These are phyloP conservation scores for Papilio elwesi DNA, from an alignment of 2,888 invertebrate genomes.

Conservation along the genomic window DNA sequence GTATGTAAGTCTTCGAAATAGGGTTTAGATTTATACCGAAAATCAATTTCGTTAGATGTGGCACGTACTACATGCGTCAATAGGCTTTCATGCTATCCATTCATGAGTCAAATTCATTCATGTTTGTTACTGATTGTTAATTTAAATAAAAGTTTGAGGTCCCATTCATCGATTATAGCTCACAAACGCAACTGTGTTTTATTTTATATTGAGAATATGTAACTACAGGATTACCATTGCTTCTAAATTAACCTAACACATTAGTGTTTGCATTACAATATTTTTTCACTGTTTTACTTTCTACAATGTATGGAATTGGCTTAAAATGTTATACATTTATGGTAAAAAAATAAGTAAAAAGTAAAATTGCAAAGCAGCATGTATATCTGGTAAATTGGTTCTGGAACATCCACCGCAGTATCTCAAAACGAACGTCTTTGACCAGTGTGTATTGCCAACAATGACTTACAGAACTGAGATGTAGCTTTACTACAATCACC, in stretches of 20 bases:
- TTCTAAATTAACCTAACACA: background rate
- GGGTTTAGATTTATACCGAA: conserved; percentile 39
- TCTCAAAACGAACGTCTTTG: no score
- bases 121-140: conserved; percentile 51
- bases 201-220: conserved; percentile 12
- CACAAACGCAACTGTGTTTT: conserved; percentile 9
- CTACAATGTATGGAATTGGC: no score
- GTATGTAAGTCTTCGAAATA: conserved; percentile 38
- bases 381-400: no score
- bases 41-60: conserved; percentile 37
- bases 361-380: no score
- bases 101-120: conserved; percentile 69
- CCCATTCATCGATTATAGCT: conserved; percentile 49
- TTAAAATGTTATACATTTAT: no score
- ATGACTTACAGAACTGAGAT: no score
- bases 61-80: conserved; percentile 59
- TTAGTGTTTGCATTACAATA: background rate
- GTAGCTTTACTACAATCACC: no score
- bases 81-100: conserved; percentile 67
- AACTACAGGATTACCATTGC: background rate
- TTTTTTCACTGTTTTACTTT: no score
- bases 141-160: conserved; percentile 51
- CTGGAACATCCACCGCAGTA: no score
- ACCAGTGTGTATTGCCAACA: no score
- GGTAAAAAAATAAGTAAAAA: no score